These are phyloP conservation scores for Macrostomum lignano DNA, from an alignment of 1,140 invertebrate genomes.

Conservation along the genomic window DNA sequence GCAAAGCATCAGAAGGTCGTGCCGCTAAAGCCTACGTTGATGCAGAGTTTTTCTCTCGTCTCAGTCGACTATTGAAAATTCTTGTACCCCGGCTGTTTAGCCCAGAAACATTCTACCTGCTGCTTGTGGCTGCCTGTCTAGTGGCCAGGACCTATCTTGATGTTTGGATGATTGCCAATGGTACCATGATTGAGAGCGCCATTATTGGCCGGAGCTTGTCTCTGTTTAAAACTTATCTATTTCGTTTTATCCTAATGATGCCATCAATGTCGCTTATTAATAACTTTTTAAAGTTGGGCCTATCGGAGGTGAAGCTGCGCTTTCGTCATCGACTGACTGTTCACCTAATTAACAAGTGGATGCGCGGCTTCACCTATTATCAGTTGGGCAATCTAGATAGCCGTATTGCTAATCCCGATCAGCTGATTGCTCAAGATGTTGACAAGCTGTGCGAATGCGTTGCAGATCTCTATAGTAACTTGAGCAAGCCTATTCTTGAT, in stretches of 20 bases:
- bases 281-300: constrained; percentile 58
- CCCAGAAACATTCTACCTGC: too few relatives aligned
- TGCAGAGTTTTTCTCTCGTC: too few relatives aligned
- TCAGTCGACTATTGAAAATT: too few relatives aligned
- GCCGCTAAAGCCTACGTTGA: too few relatives aligned
- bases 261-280: constrained; percentile 57
- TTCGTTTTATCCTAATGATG: constrained; percentile 50
- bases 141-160: too few relatives aligned
- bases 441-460: constrained; percentile 84
- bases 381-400: constrained; percentile 81
- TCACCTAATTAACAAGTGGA: constrained; percentile 59
- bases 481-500: constrained; percentile 79
- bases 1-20: too few relatives aligned
- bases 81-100: too few relatives aligned
- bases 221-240: too few relatives aligned
- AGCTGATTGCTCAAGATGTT: constrained; percentile 72
- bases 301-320: constrained; percentile 63
- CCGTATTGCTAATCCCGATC: constrained; percentile 74
- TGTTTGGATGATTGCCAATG: too few relatives aligned
- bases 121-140: too few relatives aligned
- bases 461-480: constrained; percentile 74
- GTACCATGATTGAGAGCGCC: too few relatives aligned
- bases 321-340: constrained; percentile 55
- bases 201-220: too few relatives aligned
- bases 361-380: constrained; percentile 79